These are phyloP conservation scores for Coreius guichenoti DNA, from an alignment of 2,797 vertebrate species.

Conservation along the genomic window DNA sequence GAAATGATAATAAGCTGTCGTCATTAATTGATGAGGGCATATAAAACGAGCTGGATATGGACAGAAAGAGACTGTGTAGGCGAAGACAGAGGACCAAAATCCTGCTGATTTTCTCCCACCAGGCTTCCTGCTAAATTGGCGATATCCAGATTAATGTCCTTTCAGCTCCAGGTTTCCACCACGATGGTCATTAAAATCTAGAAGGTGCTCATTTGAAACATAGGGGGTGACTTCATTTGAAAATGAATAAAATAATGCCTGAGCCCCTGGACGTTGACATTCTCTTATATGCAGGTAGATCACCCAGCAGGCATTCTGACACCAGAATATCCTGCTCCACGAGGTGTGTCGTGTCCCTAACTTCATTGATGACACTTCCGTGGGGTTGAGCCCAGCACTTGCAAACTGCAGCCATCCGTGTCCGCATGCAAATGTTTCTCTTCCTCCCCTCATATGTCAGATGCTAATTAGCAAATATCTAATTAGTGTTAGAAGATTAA, in stretches of 20 bases:
- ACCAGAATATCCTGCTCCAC: constrained; percentile 16
- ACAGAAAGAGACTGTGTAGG: constrained; percentile 49
- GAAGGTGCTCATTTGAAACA: constrained; percentile 43
- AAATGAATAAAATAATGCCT: constrained; percentile 46
- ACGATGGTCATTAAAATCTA: constrained; percentile 56
- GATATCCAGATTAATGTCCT: constrained; percentile 58
- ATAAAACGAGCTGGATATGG: constrained; percentile 51
- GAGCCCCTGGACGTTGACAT: constrained; percentile 30
- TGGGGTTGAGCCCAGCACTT: constrained; percentile 73
- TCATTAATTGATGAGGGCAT: constrained; percentile 57
- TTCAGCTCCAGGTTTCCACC: constrained; percentile 56
- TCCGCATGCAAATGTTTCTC: constrained; percentile 90
- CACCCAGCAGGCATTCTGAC: constrained; percentile 10
- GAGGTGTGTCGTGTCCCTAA: constrained; percentile 12
- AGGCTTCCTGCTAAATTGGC: constrained; percentile 54
- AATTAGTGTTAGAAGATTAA: constrained; percentile 95
- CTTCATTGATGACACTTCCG: constrained; percentile 37
- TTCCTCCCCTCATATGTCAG: constrained; percentile 89
- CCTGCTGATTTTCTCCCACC: constrained; percentile 52
- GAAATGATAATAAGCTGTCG: constrained; percentile 54
- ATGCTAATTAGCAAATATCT: constrained; percentile 94
- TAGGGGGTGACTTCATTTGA: constrained; percentile 47
- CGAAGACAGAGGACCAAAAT: constrained; percentile 47
- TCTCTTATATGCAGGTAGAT: constrained; percentile 38
- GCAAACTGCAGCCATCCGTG: constrained; percentile 83